These are phyloP conservation scores for Sakesphorus luctuosus DNA, from an alignment of 2,113 vertebrate genomes.

Conservation along the genomic window DNA sequence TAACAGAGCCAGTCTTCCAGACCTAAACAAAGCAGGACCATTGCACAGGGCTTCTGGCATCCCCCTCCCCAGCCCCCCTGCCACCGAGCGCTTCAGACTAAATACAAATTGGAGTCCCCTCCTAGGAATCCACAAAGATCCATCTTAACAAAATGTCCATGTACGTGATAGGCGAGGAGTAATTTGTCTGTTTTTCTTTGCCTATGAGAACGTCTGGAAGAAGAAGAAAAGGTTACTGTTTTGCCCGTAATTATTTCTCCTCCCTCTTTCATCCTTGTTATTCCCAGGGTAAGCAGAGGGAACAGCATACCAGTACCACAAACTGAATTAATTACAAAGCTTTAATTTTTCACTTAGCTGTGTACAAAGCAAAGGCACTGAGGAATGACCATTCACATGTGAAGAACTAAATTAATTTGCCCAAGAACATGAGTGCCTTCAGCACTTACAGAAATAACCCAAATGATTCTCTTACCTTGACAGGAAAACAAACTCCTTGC, in stretches of 20 bases:
- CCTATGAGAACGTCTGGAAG: conserved; percentile 31
- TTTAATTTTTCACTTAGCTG: conserved; percentile 59
- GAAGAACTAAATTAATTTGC: conserved; percentile 28
- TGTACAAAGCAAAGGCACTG: conserved; percentile 1
- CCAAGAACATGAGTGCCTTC: not conserved
- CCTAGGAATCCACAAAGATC: conserved; percentile 60
- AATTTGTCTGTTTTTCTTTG: conserved; percentile 50
- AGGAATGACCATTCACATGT: not conserved
- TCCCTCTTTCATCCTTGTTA: not conserved
- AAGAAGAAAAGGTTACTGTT: conserved; percentile 68
- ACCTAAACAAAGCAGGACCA: conserved; percentile 61
- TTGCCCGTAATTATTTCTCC: conserved; percentile 40
- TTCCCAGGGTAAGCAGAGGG: conserved; percentile 8
- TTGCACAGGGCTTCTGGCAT: not conserved
- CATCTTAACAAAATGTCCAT: conserved; percentile 64
- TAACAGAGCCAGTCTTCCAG: conserved; percentile 13
- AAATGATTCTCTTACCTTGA: not conserved
- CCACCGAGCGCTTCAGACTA: conserved; percentile 51
- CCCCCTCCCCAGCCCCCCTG: not conserved
- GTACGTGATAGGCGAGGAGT: conserved; percentile 38
- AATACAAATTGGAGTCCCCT: conserved; percentile 66
- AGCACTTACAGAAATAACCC: not conserved
- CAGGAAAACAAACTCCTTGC: not conserved
- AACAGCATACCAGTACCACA: not conserved
- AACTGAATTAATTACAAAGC: conserved; percentile 33